Conservation (phyloP, 1,140 invertebrate genomes). For the Meloidogyne exigua region DNA sequence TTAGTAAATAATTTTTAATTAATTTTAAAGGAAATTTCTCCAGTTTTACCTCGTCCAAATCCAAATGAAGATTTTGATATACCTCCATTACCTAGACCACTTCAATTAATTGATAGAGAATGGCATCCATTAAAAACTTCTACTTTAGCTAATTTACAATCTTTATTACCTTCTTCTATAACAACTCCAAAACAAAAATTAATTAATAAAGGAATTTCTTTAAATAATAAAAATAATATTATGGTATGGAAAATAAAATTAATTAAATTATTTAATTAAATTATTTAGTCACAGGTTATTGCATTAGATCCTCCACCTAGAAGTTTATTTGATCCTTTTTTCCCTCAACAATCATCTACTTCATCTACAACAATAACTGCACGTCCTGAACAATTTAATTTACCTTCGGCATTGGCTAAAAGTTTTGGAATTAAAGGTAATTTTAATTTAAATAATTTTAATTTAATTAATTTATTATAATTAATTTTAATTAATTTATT, state of each 20-base stretch:
- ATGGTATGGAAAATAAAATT: background rate
- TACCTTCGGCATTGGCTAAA: slow-evolving; percentile 30
- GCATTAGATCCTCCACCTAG: slow-evolving; percentile 29
- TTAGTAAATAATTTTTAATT: no score
- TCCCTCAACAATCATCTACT: slow-evolving; percentile 4
- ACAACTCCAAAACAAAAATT: slow-evolving; percentile 35
- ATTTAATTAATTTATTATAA: no score
- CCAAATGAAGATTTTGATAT: slow-evolving; percentile 34
- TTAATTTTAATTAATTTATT: slow-evolving; percentile 23
- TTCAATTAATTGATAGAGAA: slow-evolving; percentile 34
- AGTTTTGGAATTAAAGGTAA: slow-evolving; percentile 32
- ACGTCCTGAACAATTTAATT: slow-evolving; percentile 30
- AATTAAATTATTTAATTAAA: slow-evolving; percentile 11
- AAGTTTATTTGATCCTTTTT: slow-evolving; percentile 35
- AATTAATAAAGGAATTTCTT: slow-evolving; percentile 16
- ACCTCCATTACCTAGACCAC: slow-evolving; percentile 30
- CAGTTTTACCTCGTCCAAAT: slow-evolving; percentile 30
- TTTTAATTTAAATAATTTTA: background rate
- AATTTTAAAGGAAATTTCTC: slow-evolving; percentile 38
- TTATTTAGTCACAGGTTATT: slow-evolving; percentile 23
- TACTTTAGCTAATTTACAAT: slow-evolving; percentile 35
- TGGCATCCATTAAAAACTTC: slow-evolving; percentile 38
- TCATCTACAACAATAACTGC: background rate
- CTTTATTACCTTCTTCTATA: slow-evolving; percentile 12
- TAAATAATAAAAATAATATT: slow-evolving; percentile 6